These are phyloP conservation scores for Ladona fulva DNA, from an alignment of 1,140 invertebrate genomes.

Conservation along the genomic window DNA sequence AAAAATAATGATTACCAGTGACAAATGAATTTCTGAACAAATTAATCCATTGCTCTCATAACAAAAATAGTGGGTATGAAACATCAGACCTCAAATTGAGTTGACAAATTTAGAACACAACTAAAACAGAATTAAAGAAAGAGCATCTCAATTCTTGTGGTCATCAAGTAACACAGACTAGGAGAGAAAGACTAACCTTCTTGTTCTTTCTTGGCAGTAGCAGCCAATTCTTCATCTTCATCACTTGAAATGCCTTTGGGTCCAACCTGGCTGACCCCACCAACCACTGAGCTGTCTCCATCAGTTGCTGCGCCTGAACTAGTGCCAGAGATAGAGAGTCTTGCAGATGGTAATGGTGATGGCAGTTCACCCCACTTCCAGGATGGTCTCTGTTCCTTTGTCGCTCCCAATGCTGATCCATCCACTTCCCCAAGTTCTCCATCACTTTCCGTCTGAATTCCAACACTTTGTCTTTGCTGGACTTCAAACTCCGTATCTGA, in stretches of 20 bases:
- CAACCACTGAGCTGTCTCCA: not conserved
- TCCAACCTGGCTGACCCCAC: slow-evolving; percentile 15
- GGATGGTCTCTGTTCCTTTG: slow-evolving; percentile 40
- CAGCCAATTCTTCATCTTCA: slow-evolving; percentile 23
- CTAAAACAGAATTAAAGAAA: too few relatives aligned
- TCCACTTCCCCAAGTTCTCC: slow-evolving; percentile 10
- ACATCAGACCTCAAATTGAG: too few relatives aligned
- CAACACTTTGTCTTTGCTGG: slow-evolving; percentile 25
- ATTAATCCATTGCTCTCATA: too few relatives aligned
- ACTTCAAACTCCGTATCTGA: slow-evolving; percentile 92
- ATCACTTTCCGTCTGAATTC: slow-evolving; percentile 17
- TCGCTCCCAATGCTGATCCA: slow-evolving; percentile 17
- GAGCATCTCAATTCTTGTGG: not conserved
- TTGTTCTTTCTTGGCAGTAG: slow-evolving; percentile 15
- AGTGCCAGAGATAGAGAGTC: slow-evolving; percentile 16
- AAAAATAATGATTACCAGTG: too few relatives aligned
- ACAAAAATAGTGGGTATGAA: too few relatives aligned
- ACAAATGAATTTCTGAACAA: too few relatives aligned
- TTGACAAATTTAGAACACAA: too few relatives aligned
- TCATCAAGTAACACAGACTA: not conserved
- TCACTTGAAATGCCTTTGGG: slow-evolving; percentile 23
- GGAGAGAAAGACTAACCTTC: slow-evolving; percentile 17
- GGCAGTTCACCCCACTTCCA: slow-evolving; percentile 98
- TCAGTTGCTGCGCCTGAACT: not conserved
- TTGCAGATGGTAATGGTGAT: slow-evolving; percentile 30